Percentiles rank a stretch among this genome's conserved stretches.
Conservation (phyloP, 1,140 invertebrate species). For the Oppia nitens region DNA sequence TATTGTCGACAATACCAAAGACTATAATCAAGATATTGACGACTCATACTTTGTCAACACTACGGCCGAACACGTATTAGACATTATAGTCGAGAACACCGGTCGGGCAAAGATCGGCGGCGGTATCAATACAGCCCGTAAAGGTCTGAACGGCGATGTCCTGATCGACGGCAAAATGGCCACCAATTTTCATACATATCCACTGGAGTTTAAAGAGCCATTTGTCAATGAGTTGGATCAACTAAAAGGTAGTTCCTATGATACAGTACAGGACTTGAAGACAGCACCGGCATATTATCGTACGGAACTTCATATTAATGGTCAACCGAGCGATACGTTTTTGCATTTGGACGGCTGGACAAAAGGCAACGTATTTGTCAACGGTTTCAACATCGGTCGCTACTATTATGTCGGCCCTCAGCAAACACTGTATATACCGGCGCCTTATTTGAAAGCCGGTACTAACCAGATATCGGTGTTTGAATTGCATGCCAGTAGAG, state of each 20-base stretch:
- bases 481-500: constrained; percentile 10
- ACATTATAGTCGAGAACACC: constrained; percentile 21
- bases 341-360: constrained; percentile 11
- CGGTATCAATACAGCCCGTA: not conserved
- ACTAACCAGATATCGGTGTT: constrained; percentile 13
- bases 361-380: constrained; percentile 40
- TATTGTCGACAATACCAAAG: not conserved
- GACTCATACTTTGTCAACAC: constrained; percentile 17
- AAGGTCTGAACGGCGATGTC: constrained; percentile 1
- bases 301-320: not conserved
- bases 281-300: not conserved
- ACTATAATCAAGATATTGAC: not conserved
- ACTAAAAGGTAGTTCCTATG: too few relatives aligned
- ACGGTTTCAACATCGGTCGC: constrained; percentile 44
- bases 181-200: not conserved
- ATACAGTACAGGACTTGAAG: too few relatives aligned
- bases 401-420: constrained; percentile 41
- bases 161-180: not conserved
- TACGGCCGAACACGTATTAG: constrained; percentile 10
- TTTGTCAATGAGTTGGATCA: not conserved
- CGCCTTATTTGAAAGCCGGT: constrained; percentile 18
- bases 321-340: constrained; percentile 16
- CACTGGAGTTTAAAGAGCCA: constrained; percentile 7
- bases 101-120: constrained; percentile 17
- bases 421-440: constrained; percentile 37